These are phyloP conservation scores for Empidonax alnorum DNA, from an alignment of 2,113 vertebrate genomes.

Conservation along the genomic window DNA sequence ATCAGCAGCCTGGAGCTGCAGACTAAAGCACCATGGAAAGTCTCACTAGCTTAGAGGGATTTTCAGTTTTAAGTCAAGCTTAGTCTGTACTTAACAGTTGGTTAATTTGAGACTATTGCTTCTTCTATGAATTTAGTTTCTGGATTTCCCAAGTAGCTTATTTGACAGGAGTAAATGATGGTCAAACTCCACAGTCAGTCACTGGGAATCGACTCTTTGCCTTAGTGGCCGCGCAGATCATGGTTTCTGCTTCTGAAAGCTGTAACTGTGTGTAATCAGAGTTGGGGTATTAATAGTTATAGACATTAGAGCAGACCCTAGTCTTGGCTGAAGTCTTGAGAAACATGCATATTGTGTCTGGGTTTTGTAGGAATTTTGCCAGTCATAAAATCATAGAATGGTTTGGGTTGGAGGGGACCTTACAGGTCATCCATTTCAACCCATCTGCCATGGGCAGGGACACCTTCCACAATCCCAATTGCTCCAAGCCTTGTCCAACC, in stretches of 20 bases:
- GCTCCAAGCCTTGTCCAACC: neutral
- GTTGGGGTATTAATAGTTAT: neutral
- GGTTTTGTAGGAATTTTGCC: neutral
- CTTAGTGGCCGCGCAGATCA: neutral
- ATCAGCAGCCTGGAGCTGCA: neutral
- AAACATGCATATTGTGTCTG: neutral
- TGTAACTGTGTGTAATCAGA: neutral
- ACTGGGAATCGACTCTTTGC: neutral
- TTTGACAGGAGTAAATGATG: neutral
- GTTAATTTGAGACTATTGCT: neutral
- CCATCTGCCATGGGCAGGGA: neutral
- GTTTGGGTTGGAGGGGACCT: neutral
- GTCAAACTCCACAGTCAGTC: neutral
- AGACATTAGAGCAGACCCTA: neutral
- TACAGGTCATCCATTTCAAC: fast-evolving
- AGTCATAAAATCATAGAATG: neutral
- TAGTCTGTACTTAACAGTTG: neutral
- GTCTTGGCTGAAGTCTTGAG: neutral
- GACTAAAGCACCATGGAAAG: neutral
- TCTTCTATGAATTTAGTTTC: neutral
- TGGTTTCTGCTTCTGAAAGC: neutral
- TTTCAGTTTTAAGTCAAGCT: neutral
- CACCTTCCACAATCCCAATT: neutral
- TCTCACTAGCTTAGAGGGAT: neutral
- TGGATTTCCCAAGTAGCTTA: neutral